phyloP scores from a whole-genome alignment of 2,888 invertebrate genomes.

The Agrochola lota region DNA sequence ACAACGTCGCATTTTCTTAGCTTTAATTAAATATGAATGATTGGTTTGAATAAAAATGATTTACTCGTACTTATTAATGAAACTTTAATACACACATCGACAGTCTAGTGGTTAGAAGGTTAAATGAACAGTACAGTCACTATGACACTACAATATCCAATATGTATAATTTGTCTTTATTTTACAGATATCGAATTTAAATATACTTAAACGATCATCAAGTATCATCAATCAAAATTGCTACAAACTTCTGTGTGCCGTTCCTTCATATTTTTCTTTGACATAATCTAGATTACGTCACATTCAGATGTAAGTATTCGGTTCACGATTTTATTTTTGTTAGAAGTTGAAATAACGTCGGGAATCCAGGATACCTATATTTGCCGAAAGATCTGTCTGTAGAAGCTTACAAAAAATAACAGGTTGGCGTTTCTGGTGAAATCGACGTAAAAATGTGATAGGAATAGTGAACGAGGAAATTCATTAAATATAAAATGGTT shows the following conservation, averaged over 20 bases:
- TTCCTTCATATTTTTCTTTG: slow-evolving; percentile 20
- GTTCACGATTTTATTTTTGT: slow-evolving; percentile 49
- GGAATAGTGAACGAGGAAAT: slow-evolving; percentile 19
- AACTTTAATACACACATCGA: no score
- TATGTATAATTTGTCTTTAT: no score
- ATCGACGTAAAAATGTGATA: neutral
- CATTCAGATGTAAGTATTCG: slow-evolving; percentile 16
- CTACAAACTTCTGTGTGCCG: neutral
- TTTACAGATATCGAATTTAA: no score
- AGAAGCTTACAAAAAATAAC: slow-evolving; percentile 23
- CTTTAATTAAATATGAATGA: no score
- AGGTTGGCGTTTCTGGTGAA: slow-evolving; percentile 11
- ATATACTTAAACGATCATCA: no score
- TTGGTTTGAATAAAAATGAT: no score
- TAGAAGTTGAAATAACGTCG: slow-evolving; percentile 21
- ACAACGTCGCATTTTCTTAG: no score
- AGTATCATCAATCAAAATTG: slow-evolving; percentile 3
- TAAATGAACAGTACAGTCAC: no score
- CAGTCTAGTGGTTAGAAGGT: no score
- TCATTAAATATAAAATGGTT: slow-evolving; percentile 11
- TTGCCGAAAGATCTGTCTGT: slow-evolving; percentile 31
- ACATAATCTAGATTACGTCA: slow-evolving; percentile 19
- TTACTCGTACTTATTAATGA: no score
- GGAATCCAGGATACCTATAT: slow-evolving; percentile 31
- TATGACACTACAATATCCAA: no score